Evolutionary conservation across 2,888 invertebrate species (phyloP), one percentile per base, ranked within the genome.

Genomic region (Chymomyza amoena): DNA sequence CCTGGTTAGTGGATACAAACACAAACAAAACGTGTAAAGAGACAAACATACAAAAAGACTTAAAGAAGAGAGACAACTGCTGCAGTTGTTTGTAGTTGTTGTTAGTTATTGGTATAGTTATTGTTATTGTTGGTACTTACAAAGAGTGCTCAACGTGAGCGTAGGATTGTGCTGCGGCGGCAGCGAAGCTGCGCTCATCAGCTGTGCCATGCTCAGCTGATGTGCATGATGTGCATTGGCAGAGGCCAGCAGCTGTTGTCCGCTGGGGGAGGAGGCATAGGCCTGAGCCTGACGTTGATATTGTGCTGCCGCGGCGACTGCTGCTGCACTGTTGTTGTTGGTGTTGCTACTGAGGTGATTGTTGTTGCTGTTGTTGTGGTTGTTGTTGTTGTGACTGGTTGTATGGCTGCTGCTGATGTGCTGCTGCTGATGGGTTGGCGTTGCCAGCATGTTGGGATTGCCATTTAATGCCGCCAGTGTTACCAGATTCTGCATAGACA

Each of bases 401-500:
- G 32, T 7, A 9, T 32, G 32, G 79, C 15, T 65, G 71, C 15
- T 72, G 73, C 20, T 74, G 80, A 32, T 73, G 96, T 95, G 80
- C 45, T 69, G 76, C 59, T 75, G 71, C 39, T 69, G n/a, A n/a
- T n/a, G 70, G 72, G 82, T 57, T 73, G 84, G 72, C 73, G 83
- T 71, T 76, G 73, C 73, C 16, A 83, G 63, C 20, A 36, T n/a
- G 6, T 36, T 36, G 60, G 60, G 72, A 59, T 70, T 68, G 56
- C 76, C 73, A 73, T 86, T 86, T 20, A 84, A 71, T 39, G 85
- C 77, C 96, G 93, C 82, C 77, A 91, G 79, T 67, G 97, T 96
- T 87, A 97, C 97, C 91, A 98, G 93, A 93, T 97, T 97, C 94
- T 97, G 97, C 93, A 97, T 95, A 88, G 96, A 96, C 92, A 97